Conservation (phyloP, 1,140 invertebrate genomes). For the Dendroctonus valens region DNA sequence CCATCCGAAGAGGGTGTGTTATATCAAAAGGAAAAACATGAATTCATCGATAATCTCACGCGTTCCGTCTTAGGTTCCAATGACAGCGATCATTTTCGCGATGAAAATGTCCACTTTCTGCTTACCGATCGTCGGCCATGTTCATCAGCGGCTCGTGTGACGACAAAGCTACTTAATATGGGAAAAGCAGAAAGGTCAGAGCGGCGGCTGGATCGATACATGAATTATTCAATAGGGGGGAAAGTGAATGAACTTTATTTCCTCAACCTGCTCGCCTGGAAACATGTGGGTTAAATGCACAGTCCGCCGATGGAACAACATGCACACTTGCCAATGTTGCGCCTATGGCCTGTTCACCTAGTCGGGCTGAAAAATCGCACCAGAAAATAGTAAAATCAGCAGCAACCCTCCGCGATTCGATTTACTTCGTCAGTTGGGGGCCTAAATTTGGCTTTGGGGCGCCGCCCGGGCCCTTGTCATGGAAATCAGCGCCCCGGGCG, state of each 20-base stretch:
- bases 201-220: slow-evolving; percentile 49
- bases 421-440: slow-evolving; percentile 18
- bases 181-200: slow-evolving; percentile 51
- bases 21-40: slow-evolving; percentile 31
- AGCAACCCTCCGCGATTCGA: slow-evolving; percentile 25
- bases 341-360: neutral
- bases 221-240: slow-evolving; percentile 52
- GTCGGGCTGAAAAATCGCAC: slow-evolving; percentile 7
- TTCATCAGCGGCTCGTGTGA: slow-evolving; percentile 25
- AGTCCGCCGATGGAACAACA: slow-evolving; percentile 23
- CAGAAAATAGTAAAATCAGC: slow-evolving; percentile 28
- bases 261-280: slow-evolving; percentile 40
- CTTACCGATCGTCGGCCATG: neutral
- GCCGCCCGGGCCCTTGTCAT: slow-evolving; percentile 32
- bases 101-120: slow-evolving; percentile 9
- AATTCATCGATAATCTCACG: slow-evolving; percentile 16
- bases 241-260: slow-evolving; percentile 52
- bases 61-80: slow-evolving; percentile 3
- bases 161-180: slow-evolving; percentile 49
- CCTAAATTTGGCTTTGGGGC: slow-evolving; percentile 26
- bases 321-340: neutral
- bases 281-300: slow-evolving; percentile 49
- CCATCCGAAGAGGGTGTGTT: slow-evolving; percentile 32
- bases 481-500: slow-evolving; percentile 32
- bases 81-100: slow-evolving; percentile 1